Evolutionary conservation across 2,888 invertebrate species (phyloP), one percentile per base, ranked within the genome.

Genomic region (Priapulus caudatus): DNA sequence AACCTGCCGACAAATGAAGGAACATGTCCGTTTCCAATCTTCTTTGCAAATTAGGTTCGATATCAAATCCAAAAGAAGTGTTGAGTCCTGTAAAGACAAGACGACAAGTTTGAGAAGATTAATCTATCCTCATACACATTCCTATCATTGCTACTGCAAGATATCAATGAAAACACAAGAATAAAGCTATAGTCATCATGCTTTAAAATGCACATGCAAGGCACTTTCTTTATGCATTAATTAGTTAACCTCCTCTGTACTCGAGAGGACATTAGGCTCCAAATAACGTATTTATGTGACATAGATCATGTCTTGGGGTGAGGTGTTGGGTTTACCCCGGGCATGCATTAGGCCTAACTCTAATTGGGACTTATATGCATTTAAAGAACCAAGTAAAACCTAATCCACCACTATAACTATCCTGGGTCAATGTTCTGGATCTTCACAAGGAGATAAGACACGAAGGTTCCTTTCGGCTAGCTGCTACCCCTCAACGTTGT

Each of bases 351-450:
- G 44, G 53, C 15, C 43, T 2, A 50, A 15, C 21, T 22, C 48
- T 5, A 15, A 21, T 3, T 43, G 16, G 4, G 2, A 4, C 19
- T 20, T 5, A 20, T 16, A 2, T 10, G 47, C 46, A 5, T 4
- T 19, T 16, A 10, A 45, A 20, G 20, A n/a, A 45, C n/a, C 1
- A 21, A 22, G 23, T 10, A 52, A 24, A 10, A 24, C 4, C 21
- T 4, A 23, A 24, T 63, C 58, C 63, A 74, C 75, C 1, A 97
- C 82, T 44, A 98, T 80, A 22, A 97, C 73, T 73, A n/a, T n/a
- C 98, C 98, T 66, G 97, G 89, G 64, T 98, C 97, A 49, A 86
- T 75, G 64, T 81, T 83, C 68, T 84, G 82, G 60, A 95, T 81
- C 65, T 86, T 85, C 0, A 84, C 83, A 63, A 97, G 77, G 59